phyloP scores from a whole-genome alignment of 2,888 invertebrate genomes.

The Andrena fulva region DNA sequence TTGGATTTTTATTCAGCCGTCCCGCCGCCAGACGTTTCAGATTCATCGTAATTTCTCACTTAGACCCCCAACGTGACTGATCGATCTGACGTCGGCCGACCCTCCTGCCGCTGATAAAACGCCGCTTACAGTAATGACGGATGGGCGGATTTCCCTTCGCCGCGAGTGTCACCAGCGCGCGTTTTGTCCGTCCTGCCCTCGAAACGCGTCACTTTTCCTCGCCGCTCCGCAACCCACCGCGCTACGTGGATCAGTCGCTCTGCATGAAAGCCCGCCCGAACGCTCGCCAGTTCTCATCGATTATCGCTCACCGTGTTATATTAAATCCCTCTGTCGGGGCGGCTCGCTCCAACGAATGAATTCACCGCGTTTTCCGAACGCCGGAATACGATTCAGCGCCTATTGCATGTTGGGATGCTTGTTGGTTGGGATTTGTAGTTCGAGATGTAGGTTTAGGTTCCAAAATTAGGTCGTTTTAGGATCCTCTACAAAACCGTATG shows the following conservation, averaged over 20 bases:
- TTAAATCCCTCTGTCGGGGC: constrained; percentile 43
- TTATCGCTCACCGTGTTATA: constrained; percentile 22
- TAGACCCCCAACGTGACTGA: constrained; percentile 48
- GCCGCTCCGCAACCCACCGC: not conserved
- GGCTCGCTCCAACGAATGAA: constrained; percentile 12
- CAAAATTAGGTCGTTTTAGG: too few species aligned
- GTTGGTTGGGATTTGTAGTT: not conserved
- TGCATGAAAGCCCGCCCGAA: constrained; percentile 3
- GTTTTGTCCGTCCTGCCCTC: constrained; percentile 7
- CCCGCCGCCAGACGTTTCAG: constrained; percentile 38
- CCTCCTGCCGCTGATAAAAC: constrained; percentile 59
- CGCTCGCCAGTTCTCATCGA: constrained; percentile 24
- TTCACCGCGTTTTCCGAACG: not conserved
- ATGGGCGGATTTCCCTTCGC: constrained; percentile 44
- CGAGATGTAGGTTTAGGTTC: too few species aligned
- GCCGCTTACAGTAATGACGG: constrained; percentile 59
- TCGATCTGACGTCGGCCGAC: constrained; percentile 57
- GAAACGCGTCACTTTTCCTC: constrained; percentile 19
- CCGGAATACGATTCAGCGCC: not conserved
- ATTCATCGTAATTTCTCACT: constrained; percentile 63
- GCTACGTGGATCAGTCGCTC: constrained; percentile 4
- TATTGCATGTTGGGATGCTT: not conserved
- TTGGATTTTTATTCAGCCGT: constrained; percentile 60
- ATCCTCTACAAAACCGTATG: too few species aligned
- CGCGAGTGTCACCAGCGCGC: constrained; percentile 39